phyloP scores from a whole-genome alignment of 1,140 invertebrate genomes.

The Thrips palmi region DNA sequence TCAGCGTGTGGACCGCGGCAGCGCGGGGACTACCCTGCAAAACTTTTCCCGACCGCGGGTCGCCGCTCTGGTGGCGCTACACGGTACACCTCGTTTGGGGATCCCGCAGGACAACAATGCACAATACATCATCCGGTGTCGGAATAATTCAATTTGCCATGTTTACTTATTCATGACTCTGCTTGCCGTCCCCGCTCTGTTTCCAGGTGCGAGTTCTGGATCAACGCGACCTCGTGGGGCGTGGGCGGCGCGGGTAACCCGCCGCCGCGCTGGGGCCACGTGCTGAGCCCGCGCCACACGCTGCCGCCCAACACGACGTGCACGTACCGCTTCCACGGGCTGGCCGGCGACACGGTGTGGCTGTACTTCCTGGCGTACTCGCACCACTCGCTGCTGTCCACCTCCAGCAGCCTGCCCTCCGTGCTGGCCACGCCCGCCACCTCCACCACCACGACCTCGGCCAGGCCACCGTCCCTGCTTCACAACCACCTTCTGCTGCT shows the following conservation, averaged over 20 bases:
- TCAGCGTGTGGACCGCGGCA: too few species aligned
- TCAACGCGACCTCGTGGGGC: constrained; percentile 40
- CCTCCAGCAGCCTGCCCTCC: constrained; percentile 9
- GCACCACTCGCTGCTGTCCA: constrained; percentile 27
- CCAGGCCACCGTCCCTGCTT: background rate
- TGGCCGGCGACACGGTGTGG: constrained; percentile 62
- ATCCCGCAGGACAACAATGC: too few species aligned
- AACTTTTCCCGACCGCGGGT: too few species aligned
- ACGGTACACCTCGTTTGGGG: too few species aligned
- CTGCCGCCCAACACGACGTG: constrained; percentile 70
- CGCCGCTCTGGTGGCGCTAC: too few species aligned
- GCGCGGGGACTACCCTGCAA: too few species aligned
- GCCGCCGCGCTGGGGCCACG: constrained; percentile 30
- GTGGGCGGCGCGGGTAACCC: constrained; percentile 23
- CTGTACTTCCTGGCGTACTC: constrained; percentile 70
- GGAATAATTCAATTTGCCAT: too few species aligned
- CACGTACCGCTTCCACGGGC: constrained; percentile 64
- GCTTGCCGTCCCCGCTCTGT: too few species aligned
- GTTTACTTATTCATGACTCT: too few species aligned
- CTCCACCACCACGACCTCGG: background rate
- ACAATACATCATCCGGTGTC: too few species aligned
- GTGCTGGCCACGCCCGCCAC: background rate
- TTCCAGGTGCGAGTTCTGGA: constrained; percentile 45
- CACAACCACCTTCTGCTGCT: constrained; percentile 16
- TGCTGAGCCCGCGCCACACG: constrained; percentile 63